Evolutionary conservation across 2,888 invertebrate genomes (phyloP), one percentile per base, ranked within the genome.

Genomic region (Encarsia formosa): DNA sequence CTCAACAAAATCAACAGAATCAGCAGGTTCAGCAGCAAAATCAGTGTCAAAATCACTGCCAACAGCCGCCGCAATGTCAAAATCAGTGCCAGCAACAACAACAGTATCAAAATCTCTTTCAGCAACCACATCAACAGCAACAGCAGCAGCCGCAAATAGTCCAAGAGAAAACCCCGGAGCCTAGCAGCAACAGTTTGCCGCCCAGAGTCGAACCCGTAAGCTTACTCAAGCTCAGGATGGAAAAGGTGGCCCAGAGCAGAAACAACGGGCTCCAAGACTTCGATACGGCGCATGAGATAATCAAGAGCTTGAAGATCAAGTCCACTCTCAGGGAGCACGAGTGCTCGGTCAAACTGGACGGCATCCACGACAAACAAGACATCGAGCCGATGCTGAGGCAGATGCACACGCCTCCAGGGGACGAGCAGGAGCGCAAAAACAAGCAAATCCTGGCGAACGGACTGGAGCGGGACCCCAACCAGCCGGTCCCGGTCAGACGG

Each of bases 181-280:
- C 15, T 13, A 29, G 3, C 1, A 16, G 13, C 15, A 24, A 16
- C 5, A 24, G 16, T 15, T 5, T 37, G 13, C 20, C 20, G 19
- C 18, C 15, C 11, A 32, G n/a, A 5, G 15, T 39, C 0, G 53
- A 61, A 24, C 59, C 66, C 1, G 65, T 42, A 9, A 71, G 69
- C 52, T 46, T 70, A 26, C n/a, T 68, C n/a, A 65, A 67, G 38
- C 47, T 67, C 15, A 63, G 65, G 5, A 8, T 61, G 4, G 61
- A 65, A 47, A 65, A 63, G 24, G 59, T 60, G 3, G 57, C 63
- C 4, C 65, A 64, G 38, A 63, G 56, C 18, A 60, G 61, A n/a
- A 71, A 70, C 49, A 71, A 72, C 41, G 71, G 71, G 0, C 43
- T 72, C 19, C 71, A 72, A 48, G 67, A 69, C 38, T 56, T 61